Conservation (phyloP, 2,797 vertebrate species). For the Sylvia borin region DNA sequence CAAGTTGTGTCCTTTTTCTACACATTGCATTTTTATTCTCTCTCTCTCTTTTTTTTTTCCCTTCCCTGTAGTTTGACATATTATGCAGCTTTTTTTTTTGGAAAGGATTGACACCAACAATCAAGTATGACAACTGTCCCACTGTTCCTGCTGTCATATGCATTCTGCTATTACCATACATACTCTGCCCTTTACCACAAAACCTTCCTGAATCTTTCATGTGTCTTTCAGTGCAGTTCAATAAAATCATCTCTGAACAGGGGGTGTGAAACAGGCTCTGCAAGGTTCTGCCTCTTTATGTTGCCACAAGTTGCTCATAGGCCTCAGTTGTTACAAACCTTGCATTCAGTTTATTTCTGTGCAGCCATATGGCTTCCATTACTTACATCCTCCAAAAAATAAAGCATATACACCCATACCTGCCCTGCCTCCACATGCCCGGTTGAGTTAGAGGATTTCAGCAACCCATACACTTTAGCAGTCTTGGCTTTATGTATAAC, state of each 20-base stretch:
- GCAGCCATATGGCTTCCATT: neutral
- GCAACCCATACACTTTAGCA: neutral
- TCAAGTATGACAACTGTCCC: neutral
- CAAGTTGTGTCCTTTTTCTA: neutral
- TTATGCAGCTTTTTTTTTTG: neutral
- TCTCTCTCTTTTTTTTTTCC: neutral
- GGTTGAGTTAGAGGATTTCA: neutral
- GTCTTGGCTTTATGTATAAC: neutral
- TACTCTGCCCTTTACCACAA: neutral
- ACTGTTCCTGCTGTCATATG: neutral
- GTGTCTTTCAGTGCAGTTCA: neutral
- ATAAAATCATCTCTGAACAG: neutral
- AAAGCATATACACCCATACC: no score
- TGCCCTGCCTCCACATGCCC: fast-evolving
- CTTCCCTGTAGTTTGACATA: neutral
- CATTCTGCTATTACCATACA: fast-evolving
- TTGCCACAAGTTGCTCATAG: neutral
- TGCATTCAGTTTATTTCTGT: neutral
- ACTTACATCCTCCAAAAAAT: neutral
- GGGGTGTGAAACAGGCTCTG: neutral
- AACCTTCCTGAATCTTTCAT: neutral
- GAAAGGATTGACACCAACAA: neutral
- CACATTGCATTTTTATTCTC: neutral
- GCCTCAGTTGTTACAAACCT: neutral
- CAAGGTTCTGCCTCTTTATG: neutral